Evolutionary conservation across 2,113 vertebrate species (phyloP).

Genomic region (Anguilla rostrata): DNA sequence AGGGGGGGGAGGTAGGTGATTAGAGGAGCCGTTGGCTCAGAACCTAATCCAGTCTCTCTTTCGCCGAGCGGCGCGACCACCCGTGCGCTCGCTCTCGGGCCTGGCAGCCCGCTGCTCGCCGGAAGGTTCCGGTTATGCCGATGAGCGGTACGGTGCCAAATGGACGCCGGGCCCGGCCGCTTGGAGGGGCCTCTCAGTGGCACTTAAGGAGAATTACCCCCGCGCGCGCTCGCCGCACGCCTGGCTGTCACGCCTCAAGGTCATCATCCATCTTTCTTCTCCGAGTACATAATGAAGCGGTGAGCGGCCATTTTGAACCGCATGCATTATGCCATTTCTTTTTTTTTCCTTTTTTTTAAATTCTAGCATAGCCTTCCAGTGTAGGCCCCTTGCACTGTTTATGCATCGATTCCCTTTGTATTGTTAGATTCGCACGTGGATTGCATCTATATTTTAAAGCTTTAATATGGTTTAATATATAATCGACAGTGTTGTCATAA

Average conservation of each 20-base stretch:
- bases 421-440: not conserved
- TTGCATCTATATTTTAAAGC: not conserved
- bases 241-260: constrained; percentile 5
- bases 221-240: not conserved
- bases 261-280: not conserved
- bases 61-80: not conserved
- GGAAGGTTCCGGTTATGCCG: not conserved
- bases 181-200: not conserved
- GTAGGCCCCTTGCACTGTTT: not conserved
- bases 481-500: not conserved
- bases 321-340: not conserved
- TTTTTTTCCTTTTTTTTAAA: not conserved
- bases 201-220: not conserved
- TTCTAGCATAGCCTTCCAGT: not conserved
- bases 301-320: not conserved
- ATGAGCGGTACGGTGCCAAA: not conserved
- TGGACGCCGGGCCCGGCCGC: not conserved
- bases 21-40: constrained; percentile 53
- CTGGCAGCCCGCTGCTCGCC: not conserved
- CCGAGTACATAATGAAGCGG: not conserved
- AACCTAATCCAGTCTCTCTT: not conserved
- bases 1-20: constrained; percentile 67
- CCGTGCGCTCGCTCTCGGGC: not conserved
- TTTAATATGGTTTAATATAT: no score
- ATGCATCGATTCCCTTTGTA: not conserved